Evolutionary conservation across 2,797 vertebrate genomes (phyloP).

Genomic region (Alcedo atthis): DNA sequence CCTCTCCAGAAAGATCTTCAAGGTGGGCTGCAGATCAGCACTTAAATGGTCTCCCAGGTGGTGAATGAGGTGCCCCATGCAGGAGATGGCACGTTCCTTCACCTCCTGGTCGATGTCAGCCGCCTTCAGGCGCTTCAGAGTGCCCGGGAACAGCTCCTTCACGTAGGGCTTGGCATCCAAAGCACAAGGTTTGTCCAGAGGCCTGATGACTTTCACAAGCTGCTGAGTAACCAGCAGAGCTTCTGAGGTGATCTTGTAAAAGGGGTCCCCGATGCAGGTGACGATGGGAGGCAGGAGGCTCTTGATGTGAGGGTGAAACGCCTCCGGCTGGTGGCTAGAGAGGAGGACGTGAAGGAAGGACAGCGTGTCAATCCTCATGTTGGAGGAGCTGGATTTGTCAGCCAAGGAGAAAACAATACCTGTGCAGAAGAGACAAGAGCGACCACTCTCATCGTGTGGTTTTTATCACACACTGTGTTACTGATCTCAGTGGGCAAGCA

Average conservation of each 20-base stretch:
- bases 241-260: conserved; percentile 94
- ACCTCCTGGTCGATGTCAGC: conserved; percentile 97
- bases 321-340: conserved; percentile 84
- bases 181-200: conserved; percentile 72
- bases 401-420: conserved; percentile 89
- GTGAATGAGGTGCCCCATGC: conserved; percentile 89
- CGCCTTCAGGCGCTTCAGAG: conserved; percentile 87
- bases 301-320: conserved; percentile 89
- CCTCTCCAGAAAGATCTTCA: conserved; percentile 90
- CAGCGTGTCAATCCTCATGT: conserved; percentile 91
- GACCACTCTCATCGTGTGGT: background rate
- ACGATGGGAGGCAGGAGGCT: conserved; percentile 86
- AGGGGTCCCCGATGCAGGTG: conserved; percentile 88
- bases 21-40: conserved; percentile 82
- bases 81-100: conserved; percentile 93
- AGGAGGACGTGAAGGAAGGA: conserved; percentile 90
- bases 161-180: conserved; percentile 86
- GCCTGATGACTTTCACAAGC: conserved; percentile 88
- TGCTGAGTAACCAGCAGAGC: conserved; percentile 92
- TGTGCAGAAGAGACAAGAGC: conserved; percentile 46
- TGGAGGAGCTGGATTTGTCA: conserved; percentile 90
- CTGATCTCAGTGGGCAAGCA: background rate
- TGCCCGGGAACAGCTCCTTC: conserved; percentile 83
- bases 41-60: conserved; percentile 88
- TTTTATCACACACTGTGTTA: background rate